phyloP scores from a whole-genome alignment of 2,888 invertebrate genomes.

The Aelia acuminata region DNA sequence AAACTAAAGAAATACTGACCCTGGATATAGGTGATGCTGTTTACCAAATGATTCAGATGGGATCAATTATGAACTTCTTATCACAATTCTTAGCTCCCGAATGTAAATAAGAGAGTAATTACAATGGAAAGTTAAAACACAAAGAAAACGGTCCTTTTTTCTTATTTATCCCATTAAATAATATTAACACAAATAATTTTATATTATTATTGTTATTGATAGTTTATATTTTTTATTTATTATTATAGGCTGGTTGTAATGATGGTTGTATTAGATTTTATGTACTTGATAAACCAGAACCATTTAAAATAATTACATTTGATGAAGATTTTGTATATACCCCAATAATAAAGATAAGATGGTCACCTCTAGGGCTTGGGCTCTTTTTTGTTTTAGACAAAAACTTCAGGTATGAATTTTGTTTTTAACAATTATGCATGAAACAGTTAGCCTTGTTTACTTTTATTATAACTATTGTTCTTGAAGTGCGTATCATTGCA shows the following conservation, averaged over 20 bases:
- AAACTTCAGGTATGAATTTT: constrained; percentile 68
- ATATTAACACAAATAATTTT: background rate
- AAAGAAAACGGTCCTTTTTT: too few relatives aligned
- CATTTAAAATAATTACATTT: constrained; percentile 68
- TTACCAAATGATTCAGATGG: too few relatives aligned
- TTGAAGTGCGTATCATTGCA: too few relatives aligned
- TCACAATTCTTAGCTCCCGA: too few relatives aligned
- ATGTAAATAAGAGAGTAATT: too few relatives aligned
- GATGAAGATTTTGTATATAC: constrained; percentile 63
- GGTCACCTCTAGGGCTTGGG: constrained; percentile 73
- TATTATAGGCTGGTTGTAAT: constrained; percentile 70
- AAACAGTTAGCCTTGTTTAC: too few relatives aligned
- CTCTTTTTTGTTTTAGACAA: constrained; percentile 72
- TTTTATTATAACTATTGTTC: too few relatives aligned
- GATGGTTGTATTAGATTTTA: constrained; percentile 73
- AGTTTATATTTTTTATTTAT: background rate
- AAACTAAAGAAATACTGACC: too few relatives aligned
- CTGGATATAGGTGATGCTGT: too few relatives aligned
- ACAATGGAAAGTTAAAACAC: too few relatives aligned
- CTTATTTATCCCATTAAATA: too few relatives aligned
- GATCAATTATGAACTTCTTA: too few relatives aligned
- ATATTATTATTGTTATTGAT: background rate
- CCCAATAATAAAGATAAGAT: constrained; percentile 70
- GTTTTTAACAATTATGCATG: background rate
- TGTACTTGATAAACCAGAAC: constrained; percentile 70